These are phyloP conservation scores for Diarsia rubi DNA, from an alignment of 2,888 invertebrate species.

Conservation along the genomic window DNA sequence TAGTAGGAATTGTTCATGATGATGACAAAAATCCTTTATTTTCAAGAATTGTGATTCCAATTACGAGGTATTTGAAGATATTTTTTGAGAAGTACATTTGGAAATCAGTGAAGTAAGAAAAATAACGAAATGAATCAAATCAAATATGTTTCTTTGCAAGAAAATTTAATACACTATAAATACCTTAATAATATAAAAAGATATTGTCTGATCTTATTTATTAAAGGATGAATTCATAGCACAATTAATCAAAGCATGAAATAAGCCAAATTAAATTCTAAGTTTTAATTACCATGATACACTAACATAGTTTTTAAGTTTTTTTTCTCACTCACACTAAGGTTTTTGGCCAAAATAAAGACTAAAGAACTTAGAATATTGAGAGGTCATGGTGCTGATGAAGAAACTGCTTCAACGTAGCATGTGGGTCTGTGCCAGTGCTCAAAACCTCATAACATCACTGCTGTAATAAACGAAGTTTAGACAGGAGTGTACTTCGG, in stretches of 20 bases:
- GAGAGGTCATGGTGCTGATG: neutral
- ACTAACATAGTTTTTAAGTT: neutral
- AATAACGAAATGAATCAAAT: neutral
- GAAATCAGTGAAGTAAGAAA: neutral
- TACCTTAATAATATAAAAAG: too few relatives aligned
- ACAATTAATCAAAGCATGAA: neutral
- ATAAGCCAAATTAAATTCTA: neutral
- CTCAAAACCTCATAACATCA: neutral
- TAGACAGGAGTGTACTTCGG: neutral
- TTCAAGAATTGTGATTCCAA: neutral
- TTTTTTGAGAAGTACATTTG: neutral
- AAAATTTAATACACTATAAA: too few relatives aligned
- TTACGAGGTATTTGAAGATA: neutral
- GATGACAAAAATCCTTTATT: neutral
- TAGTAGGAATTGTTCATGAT: neutral
- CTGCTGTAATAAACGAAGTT: neutral
- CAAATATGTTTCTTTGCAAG: too few relatives aligned
- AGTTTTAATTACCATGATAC: neutral
- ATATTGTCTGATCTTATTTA: too few relatives aligned
- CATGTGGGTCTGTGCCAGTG: neutral
- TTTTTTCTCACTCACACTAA: neutral
- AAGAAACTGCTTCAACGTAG: neutral
- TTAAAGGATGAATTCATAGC: neutral
- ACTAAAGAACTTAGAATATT: neutral
- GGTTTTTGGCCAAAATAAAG: neutral